Conservation (phyloP, 1,140 invertebrate species). For the Anoplolepis gracilipes region DNA sequence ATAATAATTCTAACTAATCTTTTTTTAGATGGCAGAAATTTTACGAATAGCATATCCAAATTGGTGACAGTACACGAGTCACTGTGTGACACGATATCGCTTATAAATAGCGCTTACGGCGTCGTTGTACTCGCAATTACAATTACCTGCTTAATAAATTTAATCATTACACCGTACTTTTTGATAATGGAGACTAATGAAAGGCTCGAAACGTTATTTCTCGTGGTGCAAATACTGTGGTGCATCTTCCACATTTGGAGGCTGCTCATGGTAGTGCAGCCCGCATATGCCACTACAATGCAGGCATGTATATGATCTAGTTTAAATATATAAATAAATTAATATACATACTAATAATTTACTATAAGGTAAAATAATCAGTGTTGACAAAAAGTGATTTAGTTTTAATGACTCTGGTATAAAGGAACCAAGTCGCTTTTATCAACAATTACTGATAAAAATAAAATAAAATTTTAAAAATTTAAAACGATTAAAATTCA, state of each 20-base stretch:
- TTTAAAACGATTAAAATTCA: background rate
- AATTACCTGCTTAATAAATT: constrained; percentile 89
- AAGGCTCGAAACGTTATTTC: constrained; percentile 80
- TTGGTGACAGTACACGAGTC: constrained; percentile 79
- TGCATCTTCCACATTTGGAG: constrained; percentile 88
- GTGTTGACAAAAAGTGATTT: background rate
- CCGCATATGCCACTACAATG: constrained; percentile 87
- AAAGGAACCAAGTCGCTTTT: no score
- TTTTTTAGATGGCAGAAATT: constrained; percentile 68
- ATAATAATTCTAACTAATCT: constrained; percentile 1
- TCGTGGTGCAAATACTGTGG: constrained; percentile 88
- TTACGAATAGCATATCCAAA: constrained; percentile 74
- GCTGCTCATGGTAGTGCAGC: constrained; percentile 89
- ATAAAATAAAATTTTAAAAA: background rate
- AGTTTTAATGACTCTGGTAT: no score
- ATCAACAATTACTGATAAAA: no score
- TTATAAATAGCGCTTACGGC: constrained; percentile 86
- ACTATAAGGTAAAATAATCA: background rate
- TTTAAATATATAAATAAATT: background rate
- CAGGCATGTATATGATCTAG: constrained; percentile 82
- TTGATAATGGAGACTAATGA: constrained; percentile 88
- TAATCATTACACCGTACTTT: constrained; percentile 91
- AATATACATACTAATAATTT: no score
- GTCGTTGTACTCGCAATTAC: constrained; percentile 88
- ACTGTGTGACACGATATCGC: constrained; percentile 78